Evolutionary conservation across 2,113 vertebrate species (phyloP), one percentile per base, ranked within the genome.

Genomic region (Myodes glareolus): DNA sequence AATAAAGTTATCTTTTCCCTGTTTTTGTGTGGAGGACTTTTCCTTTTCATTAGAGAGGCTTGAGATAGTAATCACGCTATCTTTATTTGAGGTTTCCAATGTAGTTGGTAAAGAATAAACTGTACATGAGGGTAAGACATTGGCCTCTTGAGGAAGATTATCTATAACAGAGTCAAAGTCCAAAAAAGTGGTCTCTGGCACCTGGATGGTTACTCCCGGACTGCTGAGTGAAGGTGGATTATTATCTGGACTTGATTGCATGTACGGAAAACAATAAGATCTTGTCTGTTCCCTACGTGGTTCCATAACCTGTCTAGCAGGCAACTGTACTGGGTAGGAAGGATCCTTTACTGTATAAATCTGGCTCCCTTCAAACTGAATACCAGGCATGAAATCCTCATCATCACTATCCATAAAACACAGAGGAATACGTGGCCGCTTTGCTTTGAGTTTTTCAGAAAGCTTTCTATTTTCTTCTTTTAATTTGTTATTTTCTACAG

Each of bases 381-480:
- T 2, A 55, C 2, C 3, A 67, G 45, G 31, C 76, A 92, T 0
- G 0, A 47, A 29, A 6, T 94, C 85, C 0, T 94, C 90, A 3
- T 31, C 76, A 36, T 95, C 76, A 33, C 25, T 90, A 16, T 91
- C 92, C 67, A 85, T 47, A 85, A 23, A 11, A 63, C 0, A 0
- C 16, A 73, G 27, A 27, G 2, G 21, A 72, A 50, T 11, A 72
- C 4, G 33, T 70, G 39, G 27, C 50, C 5, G 7, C 0, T 1
- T 36, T 10, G 4, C 0, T 47, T 88, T 93, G 19, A 94, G 11
- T 42, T 5, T 92, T 23, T 6, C 39, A 23, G 3, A 39, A 92
- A 97, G 94, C 11, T 0, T 61, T 93, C 76, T 73, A 81, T 96
- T 97, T 95, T 97, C 90, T 88, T 93, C 68, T 93, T 36, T 78